Evolutionary conservation across 2,888 invertebrate species (phyloP), one percentile per base, ranked within the genome.

Genomic region (Apodemia hepburni): DNA sequence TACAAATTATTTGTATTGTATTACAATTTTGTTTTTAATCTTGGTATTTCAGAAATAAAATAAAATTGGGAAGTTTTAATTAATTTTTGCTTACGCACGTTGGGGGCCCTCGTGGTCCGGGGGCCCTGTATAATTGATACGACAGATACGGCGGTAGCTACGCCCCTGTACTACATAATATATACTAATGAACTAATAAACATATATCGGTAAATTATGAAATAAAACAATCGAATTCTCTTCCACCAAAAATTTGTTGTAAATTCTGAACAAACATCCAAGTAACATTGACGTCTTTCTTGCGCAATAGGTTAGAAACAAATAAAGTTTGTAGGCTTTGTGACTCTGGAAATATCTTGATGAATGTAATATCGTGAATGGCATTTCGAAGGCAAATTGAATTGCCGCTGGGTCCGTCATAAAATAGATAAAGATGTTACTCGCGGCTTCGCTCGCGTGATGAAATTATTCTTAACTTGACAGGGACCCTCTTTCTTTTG

Each of bases 251-350:
- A 7, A 45, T 45, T 45, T 6, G n/a, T 45, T 7, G n/a, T n/a
- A 45, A n/a, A 5, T 7, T n/a, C n/a, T n/a, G n/a, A 45, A n/a
- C 45, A 45, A n/a, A 45, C 45, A n/a, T 45, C n/a, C 38, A 3
- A 42, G 15, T 15, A 8, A 42, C 15, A 42, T 15, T 3, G 7
- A 5, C 8, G n/a, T 45, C 45, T 17, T 45, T 17, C 45, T 17
- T 17, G 7, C n/a, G 8, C 45, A 45, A 45, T 45, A 45, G 45
- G 45, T 45, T 45, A 45, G 45, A 17, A n/a, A 45, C 45, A 45
- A 45, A 45, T 45, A 45, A 45, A 45, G 45, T 45, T 45, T 45
- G 45, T 45, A 45, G n/a, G 45, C 45, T 45, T 45, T 45, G 45
- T 45, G 45, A 45, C 17, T 45, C n/a, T 45, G 17, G 45, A 45